phyloP scores from a whole-genome alignment of 2,888 invertebrate species.

The Drosophila histrio region DNA sequence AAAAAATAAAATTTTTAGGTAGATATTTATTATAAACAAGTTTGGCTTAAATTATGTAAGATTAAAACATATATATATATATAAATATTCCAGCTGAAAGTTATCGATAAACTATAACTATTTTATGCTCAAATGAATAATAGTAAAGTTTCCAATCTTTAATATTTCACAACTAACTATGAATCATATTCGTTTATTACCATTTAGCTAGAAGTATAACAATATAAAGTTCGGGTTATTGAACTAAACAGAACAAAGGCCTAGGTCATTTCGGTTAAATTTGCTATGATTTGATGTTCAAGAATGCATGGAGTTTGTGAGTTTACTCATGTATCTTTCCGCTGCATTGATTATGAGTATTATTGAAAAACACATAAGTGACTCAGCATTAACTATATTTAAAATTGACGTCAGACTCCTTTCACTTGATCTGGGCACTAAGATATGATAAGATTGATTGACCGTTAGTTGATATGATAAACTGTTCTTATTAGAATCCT shows the following conservation, averaged over 20 bases:
- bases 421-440: conserved; percentile 33
- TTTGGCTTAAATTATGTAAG: conserved; percentile 46
- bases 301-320: conserved; percentile 30
- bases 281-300: conserved; percentile 2
- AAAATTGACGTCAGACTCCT: conserved; percentile 39
- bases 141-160: background rate
- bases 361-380: conserved; percentile 4
- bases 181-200: conserved; percentile 28
- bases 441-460: conserved; percentile 37
- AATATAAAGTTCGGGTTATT: conserved; percentile 38
- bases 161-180: conserved; percentile 15
- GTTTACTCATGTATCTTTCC: conserved; percentile 28
- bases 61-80: conserved; percentile 24
- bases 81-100: background rate
- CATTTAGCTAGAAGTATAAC: conserved; percentile 12
- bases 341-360: conserved; percentile 18
- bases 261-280: conserved; percentile 24
- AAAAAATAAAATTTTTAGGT: conserved; percentile 5
- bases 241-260: conserved; percentile 31
- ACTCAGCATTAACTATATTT: conserved; percentile 26
- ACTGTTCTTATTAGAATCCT: conserved; percentile 33
- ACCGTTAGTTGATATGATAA: conserved; percentile 14
- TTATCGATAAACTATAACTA: background rate
- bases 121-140: background rate
- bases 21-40: conserved; percentile 32